A percentile compares a stretch with the other conserved stretches of the same genome.
Evolutionary conservation across 2,113 vertebrate species (phyloP).

Genomic region (Istiophorus platypterus): DNA sequence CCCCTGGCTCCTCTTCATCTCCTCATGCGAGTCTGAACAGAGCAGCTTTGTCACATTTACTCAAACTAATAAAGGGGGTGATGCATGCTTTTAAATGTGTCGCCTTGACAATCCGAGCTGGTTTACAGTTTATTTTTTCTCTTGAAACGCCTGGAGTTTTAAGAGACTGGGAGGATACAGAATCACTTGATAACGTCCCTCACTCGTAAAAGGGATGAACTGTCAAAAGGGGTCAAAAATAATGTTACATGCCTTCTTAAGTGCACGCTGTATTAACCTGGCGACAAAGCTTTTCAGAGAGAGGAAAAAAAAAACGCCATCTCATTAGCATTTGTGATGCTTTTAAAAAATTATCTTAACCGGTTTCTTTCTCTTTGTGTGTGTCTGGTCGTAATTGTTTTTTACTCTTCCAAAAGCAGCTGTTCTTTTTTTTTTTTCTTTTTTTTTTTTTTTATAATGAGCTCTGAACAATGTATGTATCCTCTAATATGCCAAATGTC

Average conservation of each 20-base stretch:
- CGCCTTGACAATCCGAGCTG: constrained; percentile 83
- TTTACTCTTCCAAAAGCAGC: constrained; percentile 90
- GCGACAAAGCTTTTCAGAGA: constrained; percentile 61
- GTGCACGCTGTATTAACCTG: constrained; percentile 38
- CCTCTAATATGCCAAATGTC: constrained; percentile 92
- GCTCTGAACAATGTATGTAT: constrained; percentile 93
- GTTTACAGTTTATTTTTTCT: constrained; percentile 72
- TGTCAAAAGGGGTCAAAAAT: constrained; percentile 22
- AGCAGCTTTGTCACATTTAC: constrained; percentile 46
- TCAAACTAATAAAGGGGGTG: constrained; percentile 42
- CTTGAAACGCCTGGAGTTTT: constrained; percentile 8
- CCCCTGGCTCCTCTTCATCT: constrained; percentile 22
- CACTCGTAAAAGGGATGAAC: neutral
- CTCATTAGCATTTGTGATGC: constrained; percentile 48
- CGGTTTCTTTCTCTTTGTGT: constrained; percentile 45
- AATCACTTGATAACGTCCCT: constrained; percentile 18
- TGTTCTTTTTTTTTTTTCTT: constrained; percentile 77
- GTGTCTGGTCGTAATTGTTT: constrained; percentile 58
- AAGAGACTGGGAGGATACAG: constrained; percentile 25
- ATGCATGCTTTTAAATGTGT: constrained; percentile 63
- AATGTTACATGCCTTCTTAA: constrained; percentile 74
- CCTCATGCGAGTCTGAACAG: constrained; percentile 21
- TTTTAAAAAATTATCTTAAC: constrained; percentile 56
- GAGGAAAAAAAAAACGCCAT: constrained; percentile 36
- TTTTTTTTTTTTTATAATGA: constrained; percentile 81